Evolutionary conservation across 1,140 invertebrate genomes (phyloP).

Genomic region (Antheraea pernyi): DNA sequence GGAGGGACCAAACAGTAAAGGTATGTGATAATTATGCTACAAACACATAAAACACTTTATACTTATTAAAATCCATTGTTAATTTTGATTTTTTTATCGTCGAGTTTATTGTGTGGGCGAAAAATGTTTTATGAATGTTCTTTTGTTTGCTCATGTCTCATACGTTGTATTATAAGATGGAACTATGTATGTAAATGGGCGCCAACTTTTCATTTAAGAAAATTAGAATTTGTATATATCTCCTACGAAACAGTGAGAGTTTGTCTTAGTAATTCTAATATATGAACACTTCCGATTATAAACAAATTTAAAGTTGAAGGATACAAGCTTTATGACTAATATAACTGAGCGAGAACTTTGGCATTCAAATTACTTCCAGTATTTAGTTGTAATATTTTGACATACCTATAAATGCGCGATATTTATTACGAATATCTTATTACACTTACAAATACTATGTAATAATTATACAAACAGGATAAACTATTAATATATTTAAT

Average conservation of each 20-base stretch:
- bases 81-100: slow-evolving; percentile 24
- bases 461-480: neutral
- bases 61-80: neutral
- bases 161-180: neutral
- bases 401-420: neutral
- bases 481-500: neutral
- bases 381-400: neutral
- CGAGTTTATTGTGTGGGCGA: slow-evolving; percentile 59
- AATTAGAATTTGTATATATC: neutral
- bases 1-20: slow-evolving; percentile 55
- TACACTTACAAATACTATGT: neutral
- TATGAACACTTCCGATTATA: neutral
- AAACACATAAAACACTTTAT: slow-evolving; percentile 1
- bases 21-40: slow-evolving; percentile 31
- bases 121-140: slow-evolving; percentile 52
- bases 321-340: slow-evolving; percentile 15
- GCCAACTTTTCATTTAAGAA: neutral
- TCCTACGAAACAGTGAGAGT: neutral
- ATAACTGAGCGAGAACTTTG: slow-evolving; percentile 6
- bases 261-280: neutral
- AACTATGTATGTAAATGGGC: neutral
- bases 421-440: neutral
- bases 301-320: slow-evolving; percentile 25
- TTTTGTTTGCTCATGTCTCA: slow-evolving; percentile 46
- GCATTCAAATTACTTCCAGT: slow-evolving; percentile 5